phyloP scores from a whole-genome alignment of 2,888 invertebrate genomes.

The Spatulosminthurus flaviceps region DNA sequence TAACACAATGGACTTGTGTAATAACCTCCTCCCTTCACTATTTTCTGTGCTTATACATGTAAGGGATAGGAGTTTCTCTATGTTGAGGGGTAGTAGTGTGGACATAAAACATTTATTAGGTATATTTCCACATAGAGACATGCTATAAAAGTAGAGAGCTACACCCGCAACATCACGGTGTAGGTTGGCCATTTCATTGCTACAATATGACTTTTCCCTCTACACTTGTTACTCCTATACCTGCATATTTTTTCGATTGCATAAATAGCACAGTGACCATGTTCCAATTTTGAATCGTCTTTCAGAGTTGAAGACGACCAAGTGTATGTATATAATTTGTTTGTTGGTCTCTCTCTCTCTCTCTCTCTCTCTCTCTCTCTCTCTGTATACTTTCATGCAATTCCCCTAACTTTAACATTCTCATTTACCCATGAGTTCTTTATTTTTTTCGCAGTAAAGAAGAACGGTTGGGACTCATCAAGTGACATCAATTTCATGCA shows the following conservation, averaged over 20 bases:
- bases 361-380: too few relatives aligned
- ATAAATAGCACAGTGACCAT: conserved; percentile 47
- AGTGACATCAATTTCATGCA: too few relatives aligned
- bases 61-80: neutral
- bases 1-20: conserved; percentile 41
- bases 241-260: conserved; percentile 43
- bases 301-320: conserved; percentile 26
- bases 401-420: neutral
- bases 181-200: conserved; percentile 16
- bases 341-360: too few relatives aligned
- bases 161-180: neutral
- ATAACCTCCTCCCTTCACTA: conserved; percentile 31
- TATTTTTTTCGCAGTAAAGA: too few relatives aligned
- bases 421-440: neutral
- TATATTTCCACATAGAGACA: conserved; percentile 2
- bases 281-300: conserved; percentile 45
- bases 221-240: too few relatives aligned
- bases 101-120: neutral
- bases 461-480: too few relatives aligned
- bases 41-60: neutral
- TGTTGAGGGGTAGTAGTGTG: neutral
- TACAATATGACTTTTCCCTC: conserved; percentile 4
- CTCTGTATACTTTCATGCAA: too few relatives aligned
- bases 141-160: neutral
- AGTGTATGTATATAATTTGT: neutral